Evolutionary conservation across 2,113 vertebrate species (phyloP), one percentile per base, ranked within the genome.

Genomic region (Pholis gunnellus): DNA sequence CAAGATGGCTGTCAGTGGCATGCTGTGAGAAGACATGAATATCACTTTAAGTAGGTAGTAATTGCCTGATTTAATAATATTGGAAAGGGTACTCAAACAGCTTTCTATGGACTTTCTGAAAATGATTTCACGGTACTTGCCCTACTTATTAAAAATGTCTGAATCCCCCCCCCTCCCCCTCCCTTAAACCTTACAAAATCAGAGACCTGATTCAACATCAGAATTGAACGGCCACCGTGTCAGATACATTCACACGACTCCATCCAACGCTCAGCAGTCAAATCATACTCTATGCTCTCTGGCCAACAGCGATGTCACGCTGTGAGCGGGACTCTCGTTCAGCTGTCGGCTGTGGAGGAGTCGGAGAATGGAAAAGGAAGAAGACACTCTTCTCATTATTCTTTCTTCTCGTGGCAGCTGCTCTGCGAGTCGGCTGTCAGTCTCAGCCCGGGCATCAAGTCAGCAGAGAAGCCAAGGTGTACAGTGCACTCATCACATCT

Each of bases 381-480:
- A 75, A 76, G 72, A 48, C 76, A 63, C 69, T 79, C 13, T 77
- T 85, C 81, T 89, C 89, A 92, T 94, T 89, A 93, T 88, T 81
- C 4, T 68, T 72, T 77, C 79, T 81, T 81, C 71, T 90, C 69
- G 22, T 44, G 38, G 64, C 56, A 50, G 86, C 84, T 75, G 69
- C n/a, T 88, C 86, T 22, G 69, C 25, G 84, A 90, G 88, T 84
- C 85, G 87, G 81, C 88, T 82, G 91, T 93, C 90, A 93, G 80
- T 94, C 93, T 88, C 60, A 38, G 68, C 46, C 15, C 4, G 17
- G 77, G 68, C 50, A 68, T 70, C 67, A 68, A 88, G 71, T 72
- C 87, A 80, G 78, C 3, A 0, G 81, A 78, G 82, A 50, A 52
- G 38, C 77, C 72, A 38, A 54, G 71, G 76, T 70, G 67, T 65